Conservation (phyloP, 1,140 invertebrate genomes). For the Elymnias hypermnestra region DNA sequence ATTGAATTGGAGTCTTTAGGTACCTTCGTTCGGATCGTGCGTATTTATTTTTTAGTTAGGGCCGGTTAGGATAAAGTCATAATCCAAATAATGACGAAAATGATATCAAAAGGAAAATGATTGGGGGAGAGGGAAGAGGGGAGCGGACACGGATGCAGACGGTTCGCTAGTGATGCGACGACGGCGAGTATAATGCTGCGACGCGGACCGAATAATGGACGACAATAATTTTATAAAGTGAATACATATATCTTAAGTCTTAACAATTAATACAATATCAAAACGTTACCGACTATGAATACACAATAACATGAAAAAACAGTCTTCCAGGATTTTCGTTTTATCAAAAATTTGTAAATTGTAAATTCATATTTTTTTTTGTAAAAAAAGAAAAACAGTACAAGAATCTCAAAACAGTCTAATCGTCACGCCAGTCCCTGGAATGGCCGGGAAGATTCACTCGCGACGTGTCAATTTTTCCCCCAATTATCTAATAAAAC, state of each 20-base stretch:
- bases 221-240: conserved; percentile 14
- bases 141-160: conserved; percentile 5
- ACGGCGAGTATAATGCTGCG: conserved; percentile 15
- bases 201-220: conserved; percentile 22
- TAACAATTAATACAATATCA: conserved; percentile 68
- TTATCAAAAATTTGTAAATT: conserved; percentile 71
- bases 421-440: conserved; percentile 24
- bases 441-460: background rate
- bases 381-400: conserved; percentile 49
- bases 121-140: background rate
- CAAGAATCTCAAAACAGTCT: conserved; percentile 53
- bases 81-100: too few species aligned
- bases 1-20: too few species aligned
- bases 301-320: conserved; percentile 67
- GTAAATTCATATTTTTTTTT: conserved; percentile 53
- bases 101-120: too few species aligned
- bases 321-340: conserved; percentile 66
- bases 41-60: too few species aligned
- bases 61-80: too few species aligned
- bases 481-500: conserved; percentile 38
- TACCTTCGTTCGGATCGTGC: too few species aligned
- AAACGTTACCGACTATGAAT: conserved; percentile 68
- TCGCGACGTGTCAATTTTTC: conserved; percentile 19
- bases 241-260: conserved; percentile 39
- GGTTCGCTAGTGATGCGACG: conserved; percentile 23